Evolutionary conservation across 2,888 invertebrate genomes (phyloP), one percentile per base, ranked within the genome.

Genomic region (Drosophila paramelanica): DNA sequence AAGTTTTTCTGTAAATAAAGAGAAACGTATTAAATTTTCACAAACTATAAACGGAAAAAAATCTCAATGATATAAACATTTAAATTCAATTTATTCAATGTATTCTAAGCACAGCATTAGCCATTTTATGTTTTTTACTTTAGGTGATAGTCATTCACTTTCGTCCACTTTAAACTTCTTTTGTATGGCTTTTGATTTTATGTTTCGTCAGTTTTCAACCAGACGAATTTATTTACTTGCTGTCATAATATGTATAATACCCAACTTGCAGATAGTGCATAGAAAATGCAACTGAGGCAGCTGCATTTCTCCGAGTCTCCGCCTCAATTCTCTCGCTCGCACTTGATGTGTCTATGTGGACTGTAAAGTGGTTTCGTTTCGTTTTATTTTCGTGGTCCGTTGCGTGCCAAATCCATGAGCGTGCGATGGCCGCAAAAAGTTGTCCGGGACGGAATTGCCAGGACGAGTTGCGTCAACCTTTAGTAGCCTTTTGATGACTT

Each of bases 401-500:
- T 85, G 89, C 86, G 79, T 88, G 88, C 79, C 79, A 89, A 89
- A 85, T 79, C 82, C 82, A 85, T 73, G 77, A 81, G 88, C 85
- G 69, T 88, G 77, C 82, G 70, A 71, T 79, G 71, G 71, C 85
- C 89, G 74, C 89, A 88, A 88, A 88, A 89, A 89, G 85, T 88
- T 88, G 70, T 64, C 49, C 73, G 45, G 77, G 59, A 60, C 77
- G 58, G 66, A 62, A 65, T 60, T 72, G 64, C 58, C 57, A 70
- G 79, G 80, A 87, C 65, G 53, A 68, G 73, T 72, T 79, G 82
- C 88, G 83, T 82, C 89, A 84, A 83, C 83, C 83, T 83, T 83
- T 83, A 88, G 87, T 89, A 77, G 84, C 89, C 85, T 88, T 88
- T 89, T 89, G 86, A 89, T 85, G 89, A 88, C 85, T 85, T 85